A percentile compares a stretch with the other conserved stretches of the same genome.
Evolutionary conservation across 2,888 invertebrate genomes (phyloP).

Genomic region (Aphrophora alni): DNA sequence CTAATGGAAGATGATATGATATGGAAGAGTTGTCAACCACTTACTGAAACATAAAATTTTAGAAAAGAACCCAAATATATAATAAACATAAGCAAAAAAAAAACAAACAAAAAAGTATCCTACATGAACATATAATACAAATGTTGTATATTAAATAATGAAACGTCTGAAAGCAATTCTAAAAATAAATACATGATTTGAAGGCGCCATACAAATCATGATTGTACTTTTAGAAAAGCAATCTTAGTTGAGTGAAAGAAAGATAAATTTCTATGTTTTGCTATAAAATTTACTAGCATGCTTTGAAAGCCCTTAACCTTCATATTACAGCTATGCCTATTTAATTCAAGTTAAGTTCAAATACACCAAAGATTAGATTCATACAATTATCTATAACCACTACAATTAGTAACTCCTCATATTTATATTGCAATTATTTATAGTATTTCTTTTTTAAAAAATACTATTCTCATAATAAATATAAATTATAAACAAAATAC

Average conservation of each 20-base stretch:
- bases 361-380: no score
- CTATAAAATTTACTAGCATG: no score
- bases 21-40: not conserved
- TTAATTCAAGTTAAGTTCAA: no score
- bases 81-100: not conserved
- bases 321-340: not conserved
- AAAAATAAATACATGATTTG: conserved; percentile 25
- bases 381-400: no score
- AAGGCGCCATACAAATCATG: conserved; percentile 41
- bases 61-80: not conserved
- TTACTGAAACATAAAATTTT: not conserved
- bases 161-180: not conserved
- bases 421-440: no score
- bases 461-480: conserved; percentile 3
- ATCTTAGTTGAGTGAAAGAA: not conserved
- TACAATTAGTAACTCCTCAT: no score
- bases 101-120: not conserved
- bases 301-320: not conserved
- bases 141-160: not conserved
- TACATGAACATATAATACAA: not conserved
- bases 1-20: not conserved
- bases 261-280: no score
- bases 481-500: not conserved
- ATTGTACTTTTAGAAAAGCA: not conserved
- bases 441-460: not conserved